These are phyloP conservation scores for Magallana ariakensis DNA, from an alignment of 1,140 invertebrate genomes.

Conservation along the genomic window DNA sequence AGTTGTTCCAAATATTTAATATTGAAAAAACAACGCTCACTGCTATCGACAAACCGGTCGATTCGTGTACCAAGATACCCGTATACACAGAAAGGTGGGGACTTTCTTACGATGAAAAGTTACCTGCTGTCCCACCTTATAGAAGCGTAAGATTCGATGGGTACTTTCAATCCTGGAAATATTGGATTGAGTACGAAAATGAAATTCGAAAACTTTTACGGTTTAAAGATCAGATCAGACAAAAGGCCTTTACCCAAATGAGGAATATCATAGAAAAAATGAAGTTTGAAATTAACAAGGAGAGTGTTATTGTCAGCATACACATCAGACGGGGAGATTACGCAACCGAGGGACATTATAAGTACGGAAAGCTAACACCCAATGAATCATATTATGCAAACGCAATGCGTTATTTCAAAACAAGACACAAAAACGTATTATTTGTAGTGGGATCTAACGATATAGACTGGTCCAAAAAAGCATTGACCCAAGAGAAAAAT, in stretches of 20 bases:
- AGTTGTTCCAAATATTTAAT: background rate
- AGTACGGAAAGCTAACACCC: conserved; percentile 58
- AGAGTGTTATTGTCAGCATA: conserved; percentile 56
- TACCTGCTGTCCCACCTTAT: background rate
- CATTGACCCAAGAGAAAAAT: conserved; percentile 48
- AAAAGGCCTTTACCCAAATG: conserved; percentile 4
- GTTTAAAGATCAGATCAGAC: conserved; percentile 25
- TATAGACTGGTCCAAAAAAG: conserved; percentile 44
- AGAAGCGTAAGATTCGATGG: conserved; percentile 34
- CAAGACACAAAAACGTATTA: conserved; percentile 50
- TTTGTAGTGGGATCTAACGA: conserved; percentile 62
- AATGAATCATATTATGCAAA: conserved; percentile 52
- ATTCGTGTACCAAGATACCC: background rate
- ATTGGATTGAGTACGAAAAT: conserved; percentile 50
- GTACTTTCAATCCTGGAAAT: conserved; percentile 58
- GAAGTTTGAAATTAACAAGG: background rate
- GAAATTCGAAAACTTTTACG: conserved; percentile 46
- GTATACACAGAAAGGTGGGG: background rate
- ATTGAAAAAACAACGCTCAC: background rate
- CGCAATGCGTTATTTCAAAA: conserved; percentile 57
- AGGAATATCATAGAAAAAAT: background rate
- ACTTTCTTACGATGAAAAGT: background rate
- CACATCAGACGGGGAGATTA: conserved; percentile 67
- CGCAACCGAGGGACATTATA: background rate
- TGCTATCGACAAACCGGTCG: too few species aligned